Evolutionary conservation across 2,888 invertebrate species (phyloP).

Genomic region (Linnaemya tessellans): DNA sequence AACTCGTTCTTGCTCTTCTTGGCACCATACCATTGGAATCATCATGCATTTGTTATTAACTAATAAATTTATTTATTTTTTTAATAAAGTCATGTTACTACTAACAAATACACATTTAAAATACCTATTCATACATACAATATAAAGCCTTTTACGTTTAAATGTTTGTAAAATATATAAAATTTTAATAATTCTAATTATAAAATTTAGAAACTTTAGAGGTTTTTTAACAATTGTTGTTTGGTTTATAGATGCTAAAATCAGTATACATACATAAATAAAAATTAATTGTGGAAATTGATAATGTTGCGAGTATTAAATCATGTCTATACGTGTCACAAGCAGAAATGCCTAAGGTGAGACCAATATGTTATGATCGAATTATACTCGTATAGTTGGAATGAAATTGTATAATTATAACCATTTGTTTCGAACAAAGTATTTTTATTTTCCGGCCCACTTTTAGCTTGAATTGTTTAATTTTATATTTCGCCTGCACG

Average conservation of each 20-base stretch:
- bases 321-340: too few relatives aligned
- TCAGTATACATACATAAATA: background rate
- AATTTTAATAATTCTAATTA: background rate
- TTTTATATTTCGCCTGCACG: too few relatives aligned
- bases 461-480: too few relatives aligned
- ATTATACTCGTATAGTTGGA: too few relatives aligned
- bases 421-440: too few relatives aligned
- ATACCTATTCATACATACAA: background rate
- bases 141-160: background rate
- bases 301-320: background rate
- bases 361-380: background rate
- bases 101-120: constrained; percentile 10
- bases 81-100: constrained; percentile 4
- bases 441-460: too few relatives aligned
- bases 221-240: background rate
- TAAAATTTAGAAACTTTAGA: background rate
- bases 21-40: background rate
- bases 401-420: too few relatives aligned
- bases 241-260: background rate
- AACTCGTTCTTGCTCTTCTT: constrained; percentile 16
- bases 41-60: constrained; percentile 18
- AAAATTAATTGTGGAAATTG: background rate
- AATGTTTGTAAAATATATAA: background rate
- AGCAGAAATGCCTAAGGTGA: background rate
- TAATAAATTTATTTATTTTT: background rate